phyloP scores from a whole-genome alignment of 2,113 vertebrate genomes.

The Baryphthengus martii region DNA sequence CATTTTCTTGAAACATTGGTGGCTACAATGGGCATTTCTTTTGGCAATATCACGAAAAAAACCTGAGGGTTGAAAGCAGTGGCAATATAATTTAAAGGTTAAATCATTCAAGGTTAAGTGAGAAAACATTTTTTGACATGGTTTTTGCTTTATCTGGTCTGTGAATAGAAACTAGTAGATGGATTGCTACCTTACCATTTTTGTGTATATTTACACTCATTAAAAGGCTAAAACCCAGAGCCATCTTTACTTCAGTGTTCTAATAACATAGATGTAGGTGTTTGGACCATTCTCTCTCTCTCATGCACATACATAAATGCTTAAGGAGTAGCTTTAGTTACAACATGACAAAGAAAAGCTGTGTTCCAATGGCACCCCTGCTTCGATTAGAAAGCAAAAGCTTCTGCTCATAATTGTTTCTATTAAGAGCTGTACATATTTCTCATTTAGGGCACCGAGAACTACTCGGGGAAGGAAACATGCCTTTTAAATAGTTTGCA shows the following conservation, averaged over 20 bases:
- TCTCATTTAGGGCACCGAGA: slow-evolving; percentile 2
- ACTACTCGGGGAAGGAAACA: background rate
- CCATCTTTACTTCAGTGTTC: background rate
- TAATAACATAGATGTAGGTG: background rate
- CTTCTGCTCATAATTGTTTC: background rate
- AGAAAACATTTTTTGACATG: background rate
- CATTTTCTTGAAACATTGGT: background rate
- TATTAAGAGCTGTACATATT: background rate
- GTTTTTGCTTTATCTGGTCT: background rate
- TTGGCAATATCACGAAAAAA: background rate
- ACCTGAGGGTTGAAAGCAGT: background rate
- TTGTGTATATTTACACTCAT: background rate
- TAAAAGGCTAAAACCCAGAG: background rate
- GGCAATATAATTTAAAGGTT: background rate
- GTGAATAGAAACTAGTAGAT: background rate
- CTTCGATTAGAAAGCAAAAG: background rate
- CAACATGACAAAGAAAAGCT: background rate
- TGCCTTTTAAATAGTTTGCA: slow-evolving; percentile 5
- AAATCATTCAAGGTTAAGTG: background rate
- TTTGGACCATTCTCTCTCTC: background rate
- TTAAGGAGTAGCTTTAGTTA: background rate
- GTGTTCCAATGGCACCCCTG: background rate
- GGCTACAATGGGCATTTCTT: background rate
- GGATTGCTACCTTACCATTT: background rate
- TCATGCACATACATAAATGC: background rate